These are phyloP conservation scores for Zoanthus sansibaricus DNA, from an alignment of 92 coral and sea anemone species.

Conservation along the genomic window DNA sequence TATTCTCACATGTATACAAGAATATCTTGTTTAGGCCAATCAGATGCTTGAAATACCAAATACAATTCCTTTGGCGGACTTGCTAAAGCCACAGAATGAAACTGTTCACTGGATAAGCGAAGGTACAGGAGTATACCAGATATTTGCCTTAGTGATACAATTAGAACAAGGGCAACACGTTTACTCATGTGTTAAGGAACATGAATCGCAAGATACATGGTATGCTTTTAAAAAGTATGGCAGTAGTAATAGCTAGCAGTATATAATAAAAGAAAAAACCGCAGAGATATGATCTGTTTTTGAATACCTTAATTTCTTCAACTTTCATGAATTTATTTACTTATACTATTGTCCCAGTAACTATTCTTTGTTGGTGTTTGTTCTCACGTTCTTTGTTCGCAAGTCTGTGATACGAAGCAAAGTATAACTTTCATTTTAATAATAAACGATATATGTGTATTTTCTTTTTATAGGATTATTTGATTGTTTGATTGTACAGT, in stretches of 20 bases:
- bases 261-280: background rate
- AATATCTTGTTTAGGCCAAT: background rate
- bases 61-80: slow-evolving; percentile 8
- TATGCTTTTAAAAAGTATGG: background rate
- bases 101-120: slow-evolving; percentile 8
- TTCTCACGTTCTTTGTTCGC: too few species aligned
- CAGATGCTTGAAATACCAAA: slow-evolving; percentile 7
- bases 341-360: background rate
- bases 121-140: slow-evolving; percentile 3
- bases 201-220: background rate
- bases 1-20: slow-evolving; percentile 2
- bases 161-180: slow-evolving; percentile 9
- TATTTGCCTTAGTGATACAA: slow-evolving; percentile 14
- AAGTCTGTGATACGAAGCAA: background rate
- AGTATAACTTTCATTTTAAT: background rate
- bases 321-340: background rate
- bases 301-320: background rate
- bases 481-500: slow-evolving; percentile 5
- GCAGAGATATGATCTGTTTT: background rate
- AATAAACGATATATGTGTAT: background rate
- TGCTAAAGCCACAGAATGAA: slow-evolving; percentile 18
- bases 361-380: background rate
- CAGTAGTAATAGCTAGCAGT: background rate
- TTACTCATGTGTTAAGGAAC: slow-evolving; percentile 19
- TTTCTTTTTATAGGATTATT: slow-evolving; percentile 20